phyloP scores from a whole-genome alignment of 2,797 vertebrate species.

The Phylloscopus collybita region DNA sequence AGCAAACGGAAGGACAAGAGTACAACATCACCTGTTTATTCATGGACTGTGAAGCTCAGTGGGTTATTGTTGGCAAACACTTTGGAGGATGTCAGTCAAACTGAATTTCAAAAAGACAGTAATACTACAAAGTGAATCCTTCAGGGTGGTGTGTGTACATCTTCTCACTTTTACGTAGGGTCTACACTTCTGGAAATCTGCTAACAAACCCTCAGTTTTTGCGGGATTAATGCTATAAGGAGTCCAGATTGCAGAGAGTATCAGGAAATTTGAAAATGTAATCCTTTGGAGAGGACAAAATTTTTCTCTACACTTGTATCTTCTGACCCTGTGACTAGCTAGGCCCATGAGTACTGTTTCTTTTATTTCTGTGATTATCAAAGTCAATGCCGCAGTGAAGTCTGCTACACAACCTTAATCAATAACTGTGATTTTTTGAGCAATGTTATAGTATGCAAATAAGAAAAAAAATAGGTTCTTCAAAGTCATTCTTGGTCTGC shows the following conservation, averaged over 20 bases:
- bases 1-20: background rate
- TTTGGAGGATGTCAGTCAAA: background rate
- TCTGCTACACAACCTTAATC: background rate
- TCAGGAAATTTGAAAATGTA: background rate
- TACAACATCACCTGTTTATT: background rate
- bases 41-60: background rate
- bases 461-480: background rate
- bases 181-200: background rate
- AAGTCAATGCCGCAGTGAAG: background rate
- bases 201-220: background rate
- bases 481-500: background rate
- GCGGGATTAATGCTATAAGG: background rate
- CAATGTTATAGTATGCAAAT: background rate
- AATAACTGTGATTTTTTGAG: background rate
- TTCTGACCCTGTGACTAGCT: background rate
- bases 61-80: background rate
- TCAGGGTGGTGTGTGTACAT: background rate
- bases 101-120: background rate
- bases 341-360: background rate
- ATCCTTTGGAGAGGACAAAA: background rate
- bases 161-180: background rate
- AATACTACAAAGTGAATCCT: background rate
- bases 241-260: background rate
- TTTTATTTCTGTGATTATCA: background rate
- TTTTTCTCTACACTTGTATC: background rate